Evolutionary conservation across 2,888 invertebrate genomes (phyloP), one percentile per base, ranked within the genome.

Genomic region (Drosophila gaucha): DNA sequence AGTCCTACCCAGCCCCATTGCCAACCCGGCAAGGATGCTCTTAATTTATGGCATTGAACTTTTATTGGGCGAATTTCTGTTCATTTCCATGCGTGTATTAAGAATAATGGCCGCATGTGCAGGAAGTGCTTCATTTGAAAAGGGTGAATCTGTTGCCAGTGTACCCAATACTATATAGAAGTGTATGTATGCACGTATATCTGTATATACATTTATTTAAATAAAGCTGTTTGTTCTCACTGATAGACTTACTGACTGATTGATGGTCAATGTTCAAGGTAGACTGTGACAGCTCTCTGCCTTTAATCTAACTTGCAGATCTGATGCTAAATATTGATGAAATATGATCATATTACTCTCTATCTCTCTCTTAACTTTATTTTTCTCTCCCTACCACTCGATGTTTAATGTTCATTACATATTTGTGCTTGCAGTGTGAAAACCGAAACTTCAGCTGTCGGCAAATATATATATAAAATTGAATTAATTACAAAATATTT

Each of bases 31-130:
- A 64, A 78, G 67, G 67, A 67, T 69, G 69, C 73, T 77, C 74
- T 88, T 90, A 90, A 90, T 90, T 90, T 90, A 90, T 86, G 84
- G 84, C 86, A 89, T 90, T 85, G 90, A 90, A 91, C 89, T 91
- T 90, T 91, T 91, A 91, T 91, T 91, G 89, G 89, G 90, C 87
- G 88, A 89, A 90, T 91, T 89, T 88, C 89, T 90, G 90, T 89
- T 90, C 88, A 89, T 87, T 86, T 90, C 77, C 86, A 77, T 86
- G 77, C 87, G 86, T 88, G 88, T 86, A 88, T 90, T 89, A 89
- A 89, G 89, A 89, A 86, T 84, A 86, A 89, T 89, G 77, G 86
- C 74, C 72, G 67, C 51, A 67, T 58, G 59, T 71, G 79, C 83
- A 79, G 84, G 86, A 86, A 82, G 80, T 88, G 76, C 71, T 75